phyloP scores from a whole-genome alignment of 1,140 invertebrate species.

The Cepaea nemoralis region DNA sequence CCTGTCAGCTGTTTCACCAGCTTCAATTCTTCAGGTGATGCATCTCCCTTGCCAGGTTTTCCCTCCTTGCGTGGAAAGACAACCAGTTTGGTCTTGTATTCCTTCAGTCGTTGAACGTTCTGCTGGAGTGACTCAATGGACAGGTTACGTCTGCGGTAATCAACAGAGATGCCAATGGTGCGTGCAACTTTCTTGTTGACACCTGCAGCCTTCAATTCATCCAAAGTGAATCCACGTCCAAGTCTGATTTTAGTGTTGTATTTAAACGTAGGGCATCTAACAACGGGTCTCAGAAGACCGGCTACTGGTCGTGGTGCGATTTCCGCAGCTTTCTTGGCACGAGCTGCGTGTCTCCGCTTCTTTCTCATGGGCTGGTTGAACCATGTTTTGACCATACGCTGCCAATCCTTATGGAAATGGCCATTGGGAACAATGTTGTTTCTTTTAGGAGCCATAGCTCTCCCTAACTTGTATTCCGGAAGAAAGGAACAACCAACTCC shows the following conservation, averaged over 20 bases:
- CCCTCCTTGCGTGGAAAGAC: constrained; percentile 90
- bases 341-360: constrained; percentile 84
- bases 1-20: constrained; percentile 90
- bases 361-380: constrained; percentile 98
- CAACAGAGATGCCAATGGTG: constrained; percentile 95
- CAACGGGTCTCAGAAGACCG: constrained; percentile 88
- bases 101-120: constrained; percentile 95
- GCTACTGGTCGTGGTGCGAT: constrained; percentile 92
- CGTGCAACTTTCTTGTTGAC: constrained; percentile 85
- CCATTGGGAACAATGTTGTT: constrained; percentile 35
- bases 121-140: constrained; percentile 93
- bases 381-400: constrained; percentile 90
- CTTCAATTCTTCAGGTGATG: constrained; percentile 92
- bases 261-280: constrained; percentile 92
- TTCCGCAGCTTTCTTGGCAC: constrained; percentile 90
- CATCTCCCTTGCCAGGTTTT: constrained; percentile 94
- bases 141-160: constrained; percentile 92
- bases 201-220: constrained; percentile 90
- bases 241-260: constrained; percentile 85
- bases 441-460: neutral
- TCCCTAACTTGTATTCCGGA: too few relatives aligned
- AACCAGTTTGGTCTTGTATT: constrained; percentile 95
- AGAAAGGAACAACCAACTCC: too few relatives aligned
- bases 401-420: constrained; percentile 98
- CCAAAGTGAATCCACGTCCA: constrained; percentile 95